Evolutionary conservation across 2,113 vertebrate species (phyloP).

Genomic region (Pagrus major): DNA sequence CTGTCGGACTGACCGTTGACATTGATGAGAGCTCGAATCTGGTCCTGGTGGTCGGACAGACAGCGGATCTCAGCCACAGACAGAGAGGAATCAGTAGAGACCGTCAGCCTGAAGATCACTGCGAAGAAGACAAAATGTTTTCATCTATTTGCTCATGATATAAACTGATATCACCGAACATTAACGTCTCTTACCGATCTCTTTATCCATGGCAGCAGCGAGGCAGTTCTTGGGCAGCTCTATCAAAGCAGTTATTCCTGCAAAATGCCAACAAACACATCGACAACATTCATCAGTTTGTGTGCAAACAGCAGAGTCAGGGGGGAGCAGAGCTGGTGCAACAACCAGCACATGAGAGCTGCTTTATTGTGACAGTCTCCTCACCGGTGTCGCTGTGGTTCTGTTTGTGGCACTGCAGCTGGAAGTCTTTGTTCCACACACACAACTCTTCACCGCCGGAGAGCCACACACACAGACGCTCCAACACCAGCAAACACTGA

Average conservation of each 20-base stretch:
- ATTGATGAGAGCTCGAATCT: slow-evolving; percentile 90
- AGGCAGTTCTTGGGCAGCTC: slow-evolving; percentile 93
- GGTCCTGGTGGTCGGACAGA: slow-evolving; percentile 92
- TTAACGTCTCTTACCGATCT: slow-evolving; percentile 86
- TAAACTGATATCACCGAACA: not conserved
- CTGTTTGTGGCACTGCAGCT: slow-evolving; percentile 90
- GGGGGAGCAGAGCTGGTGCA: not conserved
- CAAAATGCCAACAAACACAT: not conserved
- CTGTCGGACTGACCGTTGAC: slow-evolving; percentile 86
- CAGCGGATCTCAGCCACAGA: slow-evolving; percentile 87
- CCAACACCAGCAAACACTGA: slow-evolving; percentile 92
- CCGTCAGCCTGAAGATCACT: slow-evolving; percentile 92
- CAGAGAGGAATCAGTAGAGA: slow-evolving; percentile 71
- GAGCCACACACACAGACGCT: slow-evolving; percentile 89
- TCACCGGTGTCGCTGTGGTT: slow-evolving; percentile 92
- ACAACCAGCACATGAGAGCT: not conserved
- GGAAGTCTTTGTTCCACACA: slow-evolving; percentile 92
- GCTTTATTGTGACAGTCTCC: not conserved
- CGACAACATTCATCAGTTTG: slow-evolving; percentile 1
- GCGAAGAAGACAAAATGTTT: slow-evolving; percentile 21
- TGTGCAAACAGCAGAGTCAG: slow-evolving; percentile 6
- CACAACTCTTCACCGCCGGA: slow-evolving; percentile 93
- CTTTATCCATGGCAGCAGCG: slow-evolving; percentile 91
- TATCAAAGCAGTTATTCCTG: slow-evolving; percentile 90
- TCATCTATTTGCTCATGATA: not conserved